Conservation (phyloP, 2,797 vertebrate species). For the Lepilemur ruficaudatus region DNA sequence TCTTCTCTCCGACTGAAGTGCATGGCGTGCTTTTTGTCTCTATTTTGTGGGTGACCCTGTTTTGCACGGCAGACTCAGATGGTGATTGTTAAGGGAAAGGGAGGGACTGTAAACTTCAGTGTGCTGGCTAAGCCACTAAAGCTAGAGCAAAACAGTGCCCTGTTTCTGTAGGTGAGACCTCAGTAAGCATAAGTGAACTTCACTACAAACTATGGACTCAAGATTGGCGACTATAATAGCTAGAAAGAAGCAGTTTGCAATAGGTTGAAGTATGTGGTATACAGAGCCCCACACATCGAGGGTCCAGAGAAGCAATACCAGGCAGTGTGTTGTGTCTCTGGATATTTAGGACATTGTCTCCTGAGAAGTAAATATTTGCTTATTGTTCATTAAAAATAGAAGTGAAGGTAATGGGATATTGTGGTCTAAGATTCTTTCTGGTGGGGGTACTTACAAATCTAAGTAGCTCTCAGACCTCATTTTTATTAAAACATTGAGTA, state of each 20-base stretch:
- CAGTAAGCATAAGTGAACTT: not conserved
- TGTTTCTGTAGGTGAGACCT: not conserved
- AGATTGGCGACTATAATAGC: not conserved
- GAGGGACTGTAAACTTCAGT: not conserved
- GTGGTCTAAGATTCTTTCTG: not conserved
- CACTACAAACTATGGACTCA: rapidly evolving
- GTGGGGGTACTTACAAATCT: not conserved
- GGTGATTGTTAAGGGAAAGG: not conserved
- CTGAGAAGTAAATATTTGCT: not conserved
- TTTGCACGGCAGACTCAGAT: not conserved
- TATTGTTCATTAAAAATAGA: not conserved
- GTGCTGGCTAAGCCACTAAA: not conserved
- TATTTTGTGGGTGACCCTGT: not conserved
- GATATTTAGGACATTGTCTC: not conserved
- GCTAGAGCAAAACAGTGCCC: not conserved
- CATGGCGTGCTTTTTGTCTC: not conserved
- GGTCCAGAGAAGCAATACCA: not conserved
- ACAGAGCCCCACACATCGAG: rapidly evolving
- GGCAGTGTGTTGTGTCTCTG: not conserved
- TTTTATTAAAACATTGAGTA: not conserved
- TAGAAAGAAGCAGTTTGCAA: not conserved
- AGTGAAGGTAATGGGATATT: not conserved
- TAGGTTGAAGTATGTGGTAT: not conserved
- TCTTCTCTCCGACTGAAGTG: not conserved
- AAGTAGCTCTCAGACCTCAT: not conserved